Evolutionary conservation across 1,140 invertebrate species (phyloP).

Genomic region (Drosophila sechellia): DNA sequence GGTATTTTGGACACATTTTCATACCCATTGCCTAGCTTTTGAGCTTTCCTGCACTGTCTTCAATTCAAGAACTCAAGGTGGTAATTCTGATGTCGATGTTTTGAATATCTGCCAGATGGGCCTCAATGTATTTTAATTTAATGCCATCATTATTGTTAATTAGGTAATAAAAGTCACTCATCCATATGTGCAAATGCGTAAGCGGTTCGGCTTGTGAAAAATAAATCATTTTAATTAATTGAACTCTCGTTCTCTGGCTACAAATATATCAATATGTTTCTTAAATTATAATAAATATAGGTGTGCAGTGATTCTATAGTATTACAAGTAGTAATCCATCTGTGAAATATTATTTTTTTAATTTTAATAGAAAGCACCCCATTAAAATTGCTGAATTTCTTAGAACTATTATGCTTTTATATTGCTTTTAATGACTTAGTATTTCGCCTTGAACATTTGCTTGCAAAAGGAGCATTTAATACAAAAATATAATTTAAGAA

Average conservation of each 20-base stretch:
- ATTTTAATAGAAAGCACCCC: too few species aligned
- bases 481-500: too few species aligned
- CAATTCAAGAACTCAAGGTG: conserved; percentile 1
- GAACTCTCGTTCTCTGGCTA: background rate
- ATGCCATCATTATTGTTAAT: conserved; percentile 35
- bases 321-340: too few species aligned
- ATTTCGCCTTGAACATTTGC: too few species aligned
- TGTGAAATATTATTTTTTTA: too few species aligned
- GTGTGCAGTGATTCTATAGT: too few species aligned
- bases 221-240: conserved; percentile 41
- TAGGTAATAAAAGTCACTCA: conserved; percentile 46
- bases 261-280: background rate
- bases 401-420: too few species aligned
- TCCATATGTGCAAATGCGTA: conserved; percentile 30
- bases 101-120: conserved; percentile 44
- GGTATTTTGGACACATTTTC: background rate
- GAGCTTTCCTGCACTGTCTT: conserved; percentile 19
- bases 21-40: conserved; percentile 6
- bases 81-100: conserved; percentile 9
- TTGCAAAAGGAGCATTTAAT: too few species aligned
- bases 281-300: too few species aligned
- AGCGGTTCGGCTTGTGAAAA: conserved; percentile 17
- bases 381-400: too few species aligned
- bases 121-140: conserved; percentile 32
- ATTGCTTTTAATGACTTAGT: too few species aligned